A percentile compares a stretch with the other conserved stretches of the same genome.
phyloP scores from a whole-genome alignment of 2,888 invertebrate species.

The Meganola albula region DNA sequence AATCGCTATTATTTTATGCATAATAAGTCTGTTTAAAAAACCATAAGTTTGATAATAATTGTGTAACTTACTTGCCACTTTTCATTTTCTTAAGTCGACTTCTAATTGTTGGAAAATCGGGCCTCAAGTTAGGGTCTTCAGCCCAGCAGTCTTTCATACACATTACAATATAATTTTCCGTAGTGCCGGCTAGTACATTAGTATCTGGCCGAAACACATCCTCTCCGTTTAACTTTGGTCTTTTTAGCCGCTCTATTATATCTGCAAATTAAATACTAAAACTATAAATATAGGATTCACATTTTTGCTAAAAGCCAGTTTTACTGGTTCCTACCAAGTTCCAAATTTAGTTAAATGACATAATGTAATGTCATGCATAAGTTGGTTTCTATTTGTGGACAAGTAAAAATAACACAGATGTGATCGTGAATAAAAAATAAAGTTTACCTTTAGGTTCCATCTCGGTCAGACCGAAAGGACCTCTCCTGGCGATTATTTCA shows the following conservation, averaged over 20 bases:
- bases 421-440: no score
- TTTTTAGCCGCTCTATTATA: constrained; percentile 90
- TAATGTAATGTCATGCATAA: no score
- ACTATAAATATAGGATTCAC: not conserved
- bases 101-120: constrained; percentile 90
- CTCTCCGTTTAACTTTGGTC: constrained; percentile 81
- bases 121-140: constrained; percentile 88
- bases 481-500: constrained; percentile 93
- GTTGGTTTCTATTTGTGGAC: not conserved
- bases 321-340: no score
- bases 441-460: constrained; percentile 88
- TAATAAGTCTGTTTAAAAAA: no score
- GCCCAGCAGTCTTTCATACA: constrained; percentile 94
- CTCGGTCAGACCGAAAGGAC: constrained; percentile 89
- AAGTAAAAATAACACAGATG: not conserved
- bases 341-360: no score
- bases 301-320: no score
- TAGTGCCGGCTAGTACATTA: constrained; percentile 82
- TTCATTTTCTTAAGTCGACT: constrained; percentile 91
- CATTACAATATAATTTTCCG: constrained; percentile 87
- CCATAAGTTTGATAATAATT: no score
- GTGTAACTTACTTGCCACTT: constrained; percentile 88
- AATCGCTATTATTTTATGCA: no score
- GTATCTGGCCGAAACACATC: constrained; percentile 88
- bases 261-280: constrained; percentile 66